Conservation (phyloP, 1,140 invertebrate genomes). For the Callitettix versicolor region DNA sequence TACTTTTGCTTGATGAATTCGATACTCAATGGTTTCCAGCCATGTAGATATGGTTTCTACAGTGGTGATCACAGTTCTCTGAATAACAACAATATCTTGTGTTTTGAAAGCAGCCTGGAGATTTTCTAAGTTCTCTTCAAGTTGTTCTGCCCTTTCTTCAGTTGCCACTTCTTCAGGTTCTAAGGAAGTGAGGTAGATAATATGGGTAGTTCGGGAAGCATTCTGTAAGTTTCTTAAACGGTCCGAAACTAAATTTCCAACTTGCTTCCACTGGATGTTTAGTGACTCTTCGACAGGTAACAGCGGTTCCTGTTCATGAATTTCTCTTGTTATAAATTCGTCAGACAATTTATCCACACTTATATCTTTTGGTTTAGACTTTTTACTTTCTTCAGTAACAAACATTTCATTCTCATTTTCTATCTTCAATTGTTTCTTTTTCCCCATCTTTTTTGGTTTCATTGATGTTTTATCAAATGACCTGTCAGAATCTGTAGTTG, state of each 20-base stretch:
- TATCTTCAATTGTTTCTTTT: neutral
- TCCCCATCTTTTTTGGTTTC: too few relatives aligned
- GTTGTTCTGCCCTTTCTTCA: constrained; percentile 40
- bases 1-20: constrained; percentile 35
- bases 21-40: constrained; percentile 73
- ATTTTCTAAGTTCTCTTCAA: constrained; percentile 44
- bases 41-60: constrained; percentile 69
- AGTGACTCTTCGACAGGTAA: constrained; percentile 22
- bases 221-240: constrained; percentile 43
- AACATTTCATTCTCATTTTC: neutral
- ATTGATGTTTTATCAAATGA: neutral
- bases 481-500: neutral
- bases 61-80: constrained; percentile 53
- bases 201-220: constrained; percentile 38
- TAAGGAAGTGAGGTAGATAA: constrained; percentile 45
- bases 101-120: constrained; percentile 49
- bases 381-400: neutral
- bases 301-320: constrained; percentile 28
- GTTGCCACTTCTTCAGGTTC: constrained; percentile 30
- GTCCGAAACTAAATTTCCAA: constrained; percentile 36
- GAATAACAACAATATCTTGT: constrained; percentile 39
- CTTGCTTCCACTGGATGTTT: constrained; percentile 27
- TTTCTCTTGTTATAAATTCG: constrained; percentile 2
- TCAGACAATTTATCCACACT: too few relatives aligned
- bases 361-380: neutral